Base-by-base conservation (phyloP, 2,888 invertebrate genomes). In the Leucophenga maculata region DNA sequence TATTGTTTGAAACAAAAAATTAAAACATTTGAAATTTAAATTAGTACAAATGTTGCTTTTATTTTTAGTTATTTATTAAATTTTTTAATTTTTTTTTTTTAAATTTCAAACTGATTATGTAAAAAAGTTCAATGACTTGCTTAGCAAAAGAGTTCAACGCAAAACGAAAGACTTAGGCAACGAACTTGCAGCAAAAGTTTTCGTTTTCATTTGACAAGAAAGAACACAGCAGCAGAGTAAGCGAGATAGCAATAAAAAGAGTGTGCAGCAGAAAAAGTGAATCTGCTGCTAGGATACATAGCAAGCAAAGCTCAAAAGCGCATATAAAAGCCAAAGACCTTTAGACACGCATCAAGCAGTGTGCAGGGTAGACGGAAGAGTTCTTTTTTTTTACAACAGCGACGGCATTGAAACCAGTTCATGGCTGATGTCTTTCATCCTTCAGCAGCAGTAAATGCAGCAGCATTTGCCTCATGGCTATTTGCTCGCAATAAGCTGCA, bases 161-260 rank as follows among this genome's bases (percentile, higher is more conserved):
- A 39, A 75, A 64, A 80, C 81, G 75, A 82, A 81, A 80, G 82
- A 81, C 81, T 81, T 82, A 81, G 77, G 82, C 81, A 80, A 79
- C 81, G 75, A 81, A 81, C 81, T 81, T 74, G 74, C 71, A 71
- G 72, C 78, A 78, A 76, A n/a, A 82, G 84, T 80, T 85, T 85
- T 85, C 84, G 78, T 85, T 85, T 85, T 85, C 84, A 80, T 85
- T 84, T 80, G 77, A 73, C n/a, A 60, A 68, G n/a, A 52, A 70
- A 77, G 62, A 39, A 26, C 26, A 26, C 26, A 39, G 18, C 6
- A n/a, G 50, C 50, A 11, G 13, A n/a, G 50, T 50, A 50, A 50
- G 11, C 8, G 39, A 39, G 39, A 39, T 39, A 39, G 39, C 39
- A 6, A 26, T 26, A 48, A 48, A 4, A 48, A 48, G 4, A 48